Conservation (phyloP, 1,140 invertebrate species). For the Telenomus remus region DNA sequence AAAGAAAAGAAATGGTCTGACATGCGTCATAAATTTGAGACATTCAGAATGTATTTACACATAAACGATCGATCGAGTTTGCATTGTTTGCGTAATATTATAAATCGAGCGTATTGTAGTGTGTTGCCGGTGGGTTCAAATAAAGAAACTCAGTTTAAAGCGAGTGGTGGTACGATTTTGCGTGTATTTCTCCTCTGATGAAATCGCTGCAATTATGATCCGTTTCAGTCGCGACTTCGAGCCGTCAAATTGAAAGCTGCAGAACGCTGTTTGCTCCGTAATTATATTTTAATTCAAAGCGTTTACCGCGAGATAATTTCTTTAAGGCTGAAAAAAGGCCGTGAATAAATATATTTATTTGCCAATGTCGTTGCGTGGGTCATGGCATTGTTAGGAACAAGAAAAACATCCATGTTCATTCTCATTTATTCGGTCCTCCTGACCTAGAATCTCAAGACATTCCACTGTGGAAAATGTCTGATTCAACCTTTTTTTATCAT, state of each 20-base stretch:
- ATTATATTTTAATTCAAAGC: conserved; percentile 10
- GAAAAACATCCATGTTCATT: conserved; percentile 35
- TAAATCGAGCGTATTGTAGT: conserved; percentile 7
- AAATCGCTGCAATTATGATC: too few species aligned
- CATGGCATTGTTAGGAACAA: conserved; percentile 40
- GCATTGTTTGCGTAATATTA: conserved; percentile 28
- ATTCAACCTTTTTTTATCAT: too few species aligned
- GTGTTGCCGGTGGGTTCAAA: background rate
- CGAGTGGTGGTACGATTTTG: too few species aligned
- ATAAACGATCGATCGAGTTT: conserved; percentile 32
- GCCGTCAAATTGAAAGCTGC: too few species aligned
- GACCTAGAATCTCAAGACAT: conserved; percentile 28
- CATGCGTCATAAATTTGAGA: conserved; percentile 23
- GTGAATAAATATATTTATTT: conserved; percentile 26
- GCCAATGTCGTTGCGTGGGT: conserved; percentile 56
- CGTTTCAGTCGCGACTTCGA: too few species aligned
- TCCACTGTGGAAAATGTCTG: background rate
- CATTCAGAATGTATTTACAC: conserved; percentile 25
- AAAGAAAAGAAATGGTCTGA: conserved; percentile 10
- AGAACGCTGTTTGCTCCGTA: too few species aligned
- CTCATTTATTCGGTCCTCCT: conserved; percentile 21
- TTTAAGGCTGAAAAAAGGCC: conserved; percentile 26
- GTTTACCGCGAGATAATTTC: conserved; percentile 4
- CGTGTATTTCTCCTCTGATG: too few species aligned
- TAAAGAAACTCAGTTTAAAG: background rate